phyloP scores from a whole-genome alignment of 2,113 vertebrate species.

The Lethenteron camtschaticum region DNA sequence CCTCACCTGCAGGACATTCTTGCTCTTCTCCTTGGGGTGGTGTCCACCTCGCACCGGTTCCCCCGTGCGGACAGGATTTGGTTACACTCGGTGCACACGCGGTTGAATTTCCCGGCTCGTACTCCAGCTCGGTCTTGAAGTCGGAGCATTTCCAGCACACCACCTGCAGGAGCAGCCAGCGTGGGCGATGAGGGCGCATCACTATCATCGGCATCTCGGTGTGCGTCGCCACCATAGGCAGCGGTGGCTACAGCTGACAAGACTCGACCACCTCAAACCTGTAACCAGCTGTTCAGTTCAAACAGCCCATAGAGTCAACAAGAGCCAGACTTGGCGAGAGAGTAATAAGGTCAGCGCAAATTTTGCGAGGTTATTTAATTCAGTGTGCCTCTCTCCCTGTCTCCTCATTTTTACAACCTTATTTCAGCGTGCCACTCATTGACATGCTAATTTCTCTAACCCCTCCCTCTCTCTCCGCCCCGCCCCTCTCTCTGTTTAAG shows the following conservation, averaged over 20 bases:
- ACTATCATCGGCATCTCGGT: neutral
- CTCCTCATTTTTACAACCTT: too few relatives aligned
- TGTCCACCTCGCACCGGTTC: neutral
- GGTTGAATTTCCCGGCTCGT: slow-evolving; percentile 59
- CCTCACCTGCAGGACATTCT: neutral
- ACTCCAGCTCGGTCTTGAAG: slow-evolving; percentile 60
- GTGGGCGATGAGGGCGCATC: neutral
- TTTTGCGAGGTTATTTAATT: too few relatives aligned
- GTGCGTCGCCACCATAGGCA: neutral
- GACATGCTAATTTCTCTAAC: too few relatives aligned
- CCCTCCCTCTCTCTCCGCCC: too few relatives aligned
- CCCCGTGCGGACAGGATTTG: slow-evolving; percentile 33
- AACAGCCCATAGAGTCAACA: neutral
- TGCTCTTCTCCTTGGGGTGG: slow-evolving; percentile 1
- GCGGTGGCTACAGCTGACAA: too few relatives aligned
- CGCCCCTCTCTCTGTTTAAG: too few relatives aligned
- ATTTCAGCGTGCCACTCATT: too few relatives aligned
- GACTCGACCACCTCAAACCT: neutral
- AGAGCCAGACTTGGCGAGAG: too few relatives aligned
- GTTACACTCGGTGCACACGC: slow-evolving; percentile 82
- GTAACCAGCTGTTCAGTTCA: neutral
- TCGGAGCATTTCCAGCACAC: slow-evolving; percentile 98
- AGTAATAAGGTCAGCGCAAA: too few relatives aligned
- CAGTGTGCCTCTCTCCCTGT: too few relatives aligned
- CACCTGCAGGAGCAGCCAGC: slow-evolving; percentile 31